Evolutionary conservation across 2,113 vertebrate genomes (phyloP), one percentile per base, ranked within the genome.

Genomic region (Apistogramma diplotaenia): DNA sequence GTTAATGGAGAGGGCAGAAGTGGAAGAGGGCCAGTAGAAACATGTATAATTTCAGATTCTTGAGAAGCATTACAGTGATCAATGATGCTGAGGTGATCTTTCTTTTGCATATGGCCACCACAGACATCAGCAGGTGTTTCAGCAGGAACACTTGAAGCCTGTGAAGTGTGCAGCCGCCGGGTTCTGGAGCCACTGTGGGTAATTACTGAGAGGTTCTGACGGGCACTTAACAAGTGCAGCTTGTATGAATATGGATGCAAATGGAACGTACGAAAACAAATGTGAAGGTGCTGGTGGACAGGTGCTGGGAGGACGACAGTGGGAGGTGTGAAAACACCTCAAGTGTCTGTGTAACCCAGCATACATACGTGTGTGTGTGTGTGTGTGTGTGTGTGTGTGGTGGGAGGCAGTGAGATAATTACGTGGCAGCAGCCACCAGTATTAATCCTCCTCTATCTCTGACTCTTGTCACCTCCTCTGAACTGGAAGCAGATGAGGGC

Each of bases 401-500:
- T 57, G 74, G 58, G 85, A 72, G 72, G 67, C 3, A 2, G 58
- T 35, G 61, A 65, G 82, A 87, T 92, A 93, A 95, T 85, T 96
- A 95, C 56, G 94, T 94, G 87, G 96, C 96, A 82, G 96, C 81
- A 96, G 95, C 31, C 96, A 95, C 61, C 56, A 65, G 82, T 55
- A 76, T 92, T 87, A 82, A 89, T 88, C 71, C 85, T 58, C 61
- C 78, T 77, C 74, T 51, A 78, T 83, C 82, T 70, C 76, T 37
- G 71, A 67, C 80, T 81, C 78, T 54, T 15, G 31, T 87, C 78
- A 51, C 76, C 85, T 74, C 75, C 87, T 86, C 51, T 88, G 82
- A 90, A 86, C 85, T 77, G 59, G 33, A 70, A 71, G 81, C 61
- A 79, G 82, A 83, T 71, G 83, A 90, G 78, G 71, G 78, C 23